phyloP scores from a whole-genome alignment of 1,140 invertebrate genomes.

The Diorhabda elongata region DNA sequence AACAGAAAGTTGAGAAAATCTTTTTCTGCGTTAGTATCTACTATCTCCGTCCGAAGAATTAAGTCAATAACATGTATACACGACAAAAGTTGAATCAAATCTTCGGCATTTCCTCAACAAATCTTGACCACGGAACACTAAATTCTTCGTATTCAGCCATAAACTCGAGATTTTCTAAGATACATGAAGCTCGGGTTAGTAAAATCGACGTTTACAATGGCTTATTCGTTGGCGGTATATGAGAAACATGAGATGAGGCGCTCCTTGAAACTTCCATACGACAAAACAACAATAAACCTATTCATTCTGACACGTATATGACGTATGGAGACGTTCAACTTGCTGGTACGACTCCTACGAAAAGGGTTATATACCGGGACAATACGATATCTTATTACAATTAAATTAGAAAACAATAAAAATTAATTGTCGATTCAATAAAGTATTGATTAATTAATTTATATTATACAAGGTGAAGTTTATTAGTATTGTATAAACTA shows the following conservation, averaged over 20 bases:
- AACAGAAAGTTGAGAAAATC: too few species aligned
- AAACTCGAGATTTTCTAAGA: not conserved
- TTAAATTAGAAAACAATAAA: too few species aligned
- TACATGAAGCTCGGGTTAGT: not conserved
- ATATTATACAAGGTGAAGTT: too few species aligned
- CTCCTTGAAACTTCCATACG: not conserved
- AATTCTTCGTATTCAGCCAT: conserved; percentile 4
- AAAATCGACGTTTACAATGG: conserved; percentile 9
- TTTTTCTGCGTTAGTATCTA: not conserved
- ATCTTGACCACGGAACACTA: not conserved
- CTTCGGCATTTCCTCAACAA: conserved; percentile 1
- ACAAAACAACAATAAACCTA: conserved; percentile 7
- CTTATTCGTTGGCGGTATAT: not conserved
- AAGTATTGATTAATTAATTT: too few species aligned
- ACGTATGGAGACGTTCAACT: conserved; percentile 10
- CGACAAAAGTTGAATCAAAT: not conserved
- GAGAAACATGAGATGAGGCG: conserved; percentile 9
- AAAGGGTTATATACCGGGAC: not conserved
- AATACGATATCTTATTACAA: too few species aligned
- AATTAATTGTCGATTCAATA: too few species aligned
- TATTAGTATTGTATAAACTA: too few species aligned
- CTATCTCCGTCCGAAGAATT: not conserved
- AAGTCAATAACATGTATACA: not conserved
- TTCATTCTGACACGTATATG: conserved; percentile 9
- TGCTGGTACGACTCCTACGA: not conserved